Percentiles rank a stretch among this genome's conserved stretches.
These are phyloP conservation scores for Tenthredo mesomela DNA, from an alignment of 2,888 invertebrate genomes.

Conservation along the genomic window DNA sequence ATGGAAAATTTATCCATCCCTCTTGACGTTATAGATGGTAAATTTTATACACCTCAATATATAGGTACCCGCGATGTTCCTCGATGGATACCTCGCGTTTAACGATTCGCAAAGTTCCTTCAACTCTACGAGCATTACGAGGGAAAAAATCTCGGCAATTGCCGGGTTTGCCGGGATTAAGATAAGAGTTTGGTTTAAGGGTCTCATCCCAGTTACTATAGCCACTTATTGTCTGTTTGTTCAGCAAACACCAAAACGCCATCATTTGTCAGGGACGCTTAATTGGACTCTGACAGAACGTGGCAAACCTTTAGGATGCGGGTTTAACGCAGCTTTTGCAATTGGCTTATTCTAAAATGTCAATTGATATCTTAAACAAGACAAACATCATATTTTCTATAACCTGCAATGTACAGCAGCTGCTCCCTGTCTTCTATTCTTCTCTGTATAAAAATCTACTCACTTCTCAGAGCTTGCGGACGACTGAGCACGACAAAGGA, in stretches of 20 bases:
- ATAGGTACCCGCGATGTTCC: too few relatives aligned
- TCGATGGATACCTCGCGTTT: background rate
- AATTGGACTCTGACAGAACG: conserved; percentile 25
- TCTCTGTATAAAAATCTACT: background rate
- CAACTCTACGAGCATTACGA: background rate
- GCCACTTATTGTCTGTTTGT: conserved; percentile 27
- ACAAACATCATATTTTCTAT: background rate
- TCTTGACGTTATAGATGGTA: background rate
- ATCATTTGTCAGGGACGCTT: background rate
- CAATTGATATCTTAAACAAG: background rate
- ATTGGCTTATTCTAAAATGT: background rate
- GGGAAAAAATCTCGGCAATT: background rate
- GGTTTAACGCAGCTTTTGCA: background rate
- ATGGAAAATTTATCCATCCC: conserved; percentile 26
- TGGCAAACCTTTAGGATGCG: background rate
- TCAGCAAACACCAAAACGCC: background rate
- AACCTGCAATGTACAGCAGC: background rate
- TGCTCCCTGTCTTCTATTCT: background rate
- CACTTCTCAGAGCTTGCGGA: background rate
- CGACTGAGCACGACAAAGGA: background rate
- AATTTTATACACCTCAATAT: background rate
- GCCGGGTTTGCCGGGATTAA: background rate
- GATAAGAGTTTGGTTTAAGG: background rate
- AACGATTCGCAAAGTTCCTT: background rate
- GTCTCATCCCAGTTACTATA: background rate